These are phyloP conservation scores for Trichomycterus rosablanca DNA, from an alignment of 2,113 vertebrate species.

Conservation along the genomic window DNA sequence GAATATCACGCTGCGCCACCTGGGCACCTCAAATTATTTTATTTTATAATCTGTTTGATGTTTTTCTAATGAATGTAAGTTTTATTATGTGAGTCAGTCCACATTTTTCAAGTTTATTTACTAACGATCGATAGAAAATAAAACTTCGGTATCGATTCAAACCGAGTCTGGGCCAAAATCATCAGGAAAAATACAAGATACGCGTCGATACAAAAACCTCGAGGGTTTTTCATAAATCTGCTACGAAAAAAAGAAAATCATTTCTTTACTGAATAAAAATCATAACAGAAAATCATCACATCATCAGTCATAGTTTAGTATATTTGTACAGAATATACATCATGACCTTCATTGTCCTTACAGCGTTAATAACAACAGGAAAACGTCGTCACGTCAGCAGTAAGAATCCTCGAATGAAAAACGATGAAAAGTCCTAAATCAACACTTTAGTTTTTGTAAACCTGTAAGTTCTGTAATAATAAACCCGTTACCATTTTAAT, in stretches of 20 bases:
- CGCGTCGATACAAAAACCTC: conserved; percentile 69
- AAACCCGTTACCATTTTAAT: conserved; percentile 44
- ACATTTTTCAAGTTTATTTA: conserved; percentile 67
- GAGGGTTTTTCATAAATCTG: conserved; percentile 66
- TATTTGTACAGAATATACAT: conserved; percentile 71
- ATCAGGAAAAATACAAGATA: conserved; percentile 65
- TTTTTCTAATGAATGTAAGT: too few relatives aligned
- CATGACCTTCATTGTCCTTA: conserved; percentile 63
- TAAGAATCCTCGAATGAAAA: conserved; percentile 63
- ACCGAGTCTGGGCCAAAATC: conserved; percentile 65
- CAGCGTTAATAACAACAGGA: conserved; percentile 62
- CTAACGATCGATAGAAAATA: conserved; percentile 69
- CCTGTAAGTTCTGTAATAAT: conserved; percentile 55
- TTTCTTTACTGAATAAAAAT: conserved; percentile 60
- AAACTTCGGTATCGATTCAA: conserved; percentile 64
- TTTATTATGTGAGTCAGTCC: neutral
- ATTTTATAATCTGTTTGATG: too few relatives aligned
- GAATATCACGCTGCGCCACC: too few relatives aligned
- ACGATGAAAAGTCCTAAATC: conserved; percentile 61
- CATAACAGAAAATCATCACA: conserved; percentile 66
- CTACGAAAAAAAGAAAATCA: conserved; percentile 67
- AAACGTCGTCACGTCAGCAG: conserved; percentile 53
- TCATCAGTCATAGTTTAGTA: conserved; percentile 61
- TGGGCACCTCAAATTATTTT: too few relatives aligned
- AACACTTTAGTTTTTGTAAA: conserved; percentile 68